A percentile compares a stretch with the other conserved stretches of the same genome.
These are phyloP conservation scores for Aphodius sticticus DNA, from an alignment of 2,888 invertebrate genomes.

Conservation along the genomic window DNA sequence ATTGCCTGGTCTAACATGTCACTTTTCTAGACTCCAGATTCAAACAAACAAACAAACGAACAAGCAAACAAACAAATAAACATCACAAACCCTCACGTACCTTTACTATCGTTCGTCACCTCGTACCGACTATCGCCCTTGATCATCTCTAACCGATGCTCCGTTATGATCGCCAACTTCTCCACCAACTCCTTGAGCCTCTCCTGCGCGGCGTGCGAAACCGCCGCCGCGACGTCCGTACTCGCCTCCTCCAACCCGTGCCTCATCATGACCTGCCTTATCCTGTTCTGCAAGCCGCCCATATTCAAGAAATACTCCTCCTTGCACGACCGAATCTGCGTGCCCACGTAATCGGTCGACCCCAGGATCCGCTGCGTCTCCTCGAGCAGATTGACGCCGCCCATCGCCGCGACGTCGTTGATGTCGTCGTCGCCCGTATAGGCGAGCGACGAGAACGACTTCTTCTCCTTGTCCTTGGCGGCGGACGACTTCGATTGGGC, in stretches of 20 bases:
- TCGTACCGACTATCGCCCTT: constrained; percentile 92
- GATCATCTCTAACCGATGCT: constrained; percentile 92
- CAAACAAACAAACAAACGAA: neutral
- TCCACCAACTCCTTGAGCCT: constrained; percentile 89
- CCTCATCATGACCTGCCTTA: constrained; percentile 77
- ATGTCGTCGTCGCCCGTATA: constrained; percentile 88
- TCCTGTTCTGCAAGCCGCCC: constrained; percentile 77
- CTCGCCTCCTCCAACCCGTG: constrained; percentile 86
- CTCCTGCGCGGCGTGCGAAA: constrained; percentile 95
- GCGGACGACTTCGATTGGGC: constrained; percentile 65
- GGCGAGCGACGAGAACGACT: constrained; percentile 67
- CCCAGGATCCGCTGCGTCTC: constrained; percentile 94
- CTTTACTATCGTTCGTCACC: constrained; percentile 61
- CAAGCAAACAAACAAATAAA: neutral
- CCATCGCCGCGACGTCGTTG: constrained; percentile 99
- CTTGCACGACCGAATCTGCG: constrained; percentile 87
- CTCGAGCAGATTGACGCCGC: constrained; percentile 96
- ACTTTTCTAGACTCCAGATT: no score
- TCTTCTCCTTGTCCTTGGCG: constrained; percentile 81
- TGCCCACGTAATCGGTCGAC: constrained; percentile 79
- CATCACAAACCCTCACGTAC: constrained; percentile 67
- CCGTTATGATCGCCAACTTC: constrained; percentile 90
- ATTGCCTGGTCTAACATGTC: no score
- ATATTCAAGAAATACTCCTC: constrained; percentile 89
- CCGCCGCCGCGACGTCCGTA: constrained; percentile 83